A percentile compares a stretch with the other conserved stretches of the same genome.
phyloP scores from a whole-genome alignment of 1,140 invertebrate genomes.

The Matsumurasca onukii region DNA sequence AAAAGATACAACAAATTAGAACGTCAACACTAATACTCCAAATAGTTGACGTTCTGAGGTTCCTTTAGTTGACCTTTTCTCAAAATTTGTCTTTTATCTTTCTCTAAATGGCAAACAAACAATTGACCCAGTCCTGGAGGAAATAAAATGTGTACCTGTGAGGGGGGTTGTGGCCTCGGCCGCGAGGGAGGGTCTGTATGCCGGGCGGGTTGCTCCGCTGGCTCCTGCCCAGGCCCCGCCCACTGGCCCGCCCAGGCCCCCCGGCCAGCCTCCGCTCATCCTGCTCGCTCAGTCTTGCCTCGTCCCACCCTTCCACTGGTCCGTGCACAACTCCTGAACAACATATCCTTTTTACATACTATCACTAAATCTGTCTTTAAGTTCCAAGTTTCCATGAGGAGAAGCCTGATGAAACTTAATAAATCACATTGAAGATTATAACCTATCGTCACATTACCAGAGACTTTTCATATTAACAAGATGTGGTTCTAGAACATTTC shows the following conservation, averaged over 20 bases:
- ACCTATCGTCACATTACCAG: neutral
- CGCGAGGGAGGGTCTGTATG: slow-evolving; percentile 38
- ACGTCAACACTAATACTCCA: no score
- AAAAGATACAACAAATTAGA: no score
- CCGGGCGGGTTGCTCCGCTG: slow-evolving; percentile 38
- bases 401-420: no score
- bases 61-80: no score
- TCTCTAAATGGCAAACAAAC: no score
- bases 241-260: slow-evolving; percentile 21
- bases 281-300: slow-evolving; percentile 25
- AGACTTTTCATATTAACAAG: neutral
- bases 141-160: slow-evolving; percentile 34
- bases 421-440: neutral
- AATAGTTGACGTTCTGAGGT: no score
- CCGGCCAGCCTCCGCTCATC: slow-evolving; percentile 27
- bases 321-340: neutral
- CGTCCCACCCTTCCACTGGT: slow-evolving; percentile 33
- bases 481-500: no score
- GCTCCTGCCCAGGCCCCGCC: slow-evolving; percentile 35
- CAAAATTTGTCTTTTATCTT: no score
- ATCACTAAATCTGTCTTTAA: neutral
- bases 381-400: neutral
- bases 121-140: no score
- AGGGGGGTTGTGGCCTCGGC: slow-evolving; percentile 38
- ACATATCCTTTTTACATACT: neutral